phyloP scores from a whole-genome alignment of 2,888 invertebrate genomes.

The Theodoxus fluviatilis region DNA sequence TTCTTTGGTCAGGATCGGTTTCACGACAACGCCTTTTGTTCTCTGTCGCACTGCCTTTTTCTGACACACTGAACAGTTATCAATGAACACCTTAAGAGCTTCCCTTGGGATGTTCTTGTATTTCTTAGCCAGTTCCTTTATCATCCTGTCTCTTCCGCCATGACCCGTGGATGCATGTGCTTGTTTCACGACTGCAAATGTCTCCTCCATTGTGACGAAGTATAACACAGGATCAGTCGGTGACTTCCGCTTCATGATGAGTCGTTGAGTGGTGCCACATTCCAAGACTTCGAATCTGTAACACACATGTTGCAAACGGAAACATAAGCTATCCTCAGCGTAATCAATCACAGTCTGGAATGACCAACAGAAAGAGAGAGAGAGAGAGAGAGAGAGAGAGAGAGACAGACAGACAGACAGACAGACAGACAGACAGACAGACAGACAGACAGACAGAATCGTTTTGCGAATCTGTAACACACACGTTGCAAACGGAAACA shows the following conservation, averaged over 20 bases:
- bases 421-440: too few relatives aligned
- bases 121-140: slow-evolving; percentile 12
- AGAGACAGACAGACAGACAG: too few relatives aligned
- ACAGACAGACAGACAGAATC: too few relatives aligned
- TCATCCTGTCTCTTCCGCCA: slow-evolving; percentile 19
- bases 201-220: slow-evolving; percentile 18
- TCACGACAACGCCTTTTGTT: not conserved
- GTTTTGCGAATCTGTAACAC: too few relatives aligned
- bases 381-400: too few relatives aligned
- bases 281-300: slow-evolving; percentile 21
- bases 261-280: not conserved
- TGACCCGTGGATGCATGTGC: slow-evolving; percentile 21
- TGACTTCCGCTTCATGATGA: slow-evolving; percentile 17
- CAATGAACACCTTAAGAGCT: slow-evolving; percentile 12
- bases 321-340: too few relatives aligned
- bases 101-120: slow-evolving; percentile 9
- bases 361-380: too few relatives aligned
- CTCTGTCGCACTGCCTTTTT: not conserved
- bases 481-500: not conserved
- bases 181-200: slow-evolving; percentile 9
- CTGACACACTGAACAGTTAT: not conserved
- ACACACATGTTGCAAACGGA: too few relatives aligned
- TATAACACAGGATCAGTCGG: not conserved
- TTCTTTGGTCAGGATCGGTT: not conserved
- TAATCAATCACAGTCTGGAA: too few relatives aligned